Base-by-base conservation (phyloP, 2,113 vertebrate species). In the Aspidoscelis tigris region DNA sequence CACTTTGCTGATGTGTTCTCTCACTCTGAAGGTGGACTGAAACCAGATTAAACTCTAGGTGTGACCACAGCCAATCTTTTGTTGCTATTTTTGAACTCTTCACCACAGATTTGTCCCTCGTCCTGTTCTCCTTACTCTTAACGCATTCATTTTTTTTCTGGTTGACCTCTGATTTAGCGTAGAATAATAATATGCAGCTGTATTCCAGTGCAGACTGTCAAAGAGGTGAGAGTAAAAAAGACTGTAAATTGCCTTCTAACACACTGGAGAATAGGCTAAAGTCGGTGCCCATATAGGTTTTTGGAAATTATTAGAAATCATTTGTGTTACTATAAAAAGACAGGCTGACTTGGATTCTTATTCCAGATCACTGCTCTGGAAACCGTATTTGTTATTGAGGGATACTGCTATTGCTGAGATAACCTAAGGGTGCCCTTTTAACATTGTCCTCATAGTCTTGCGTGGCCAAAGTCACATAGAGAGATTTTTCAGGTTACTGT, bases 401-500 rank as follows among this genome's bases (percentile, higher is more conserved):
- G 47, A 65, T 21, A 47, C 50, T n/a, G 24, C 76, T 65, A 21
- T 78, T 78, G 83, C 26, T 71, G 55, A 44, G 24, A 84, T 84
- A 50, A 77, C 18, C 66, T 55, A 68, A 61, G 24, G 66, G 26
- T 58, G 39, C 33, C 24, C 8, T 33, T 24, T 77, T 78, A 33
- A 70, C 68, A 26, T 7, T 47, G 43, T 77, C 76, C 39, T 83
- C 33, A 39, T 55, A 74, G n/a, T 70, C 58, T 58, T 53, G 61
- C 24, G 44, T n/a, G 1, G 2, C 39, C 6, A 33, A 44, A 83
- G 64, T 21, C 21, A 55, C 14, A 53, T 7, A n/a, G 55, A 74
- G 24, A 64, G 4, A 41, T 43, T 83, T 68, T 39, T 65, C 21
- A 82, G 44, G n/a, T 16, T 65, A 39, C 41, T 55, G n/a, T 1